phyloP scores from a whole-genome alignment of 2,888 invertebrate genomes.

The Didymodactylos carnosus region DNA sequence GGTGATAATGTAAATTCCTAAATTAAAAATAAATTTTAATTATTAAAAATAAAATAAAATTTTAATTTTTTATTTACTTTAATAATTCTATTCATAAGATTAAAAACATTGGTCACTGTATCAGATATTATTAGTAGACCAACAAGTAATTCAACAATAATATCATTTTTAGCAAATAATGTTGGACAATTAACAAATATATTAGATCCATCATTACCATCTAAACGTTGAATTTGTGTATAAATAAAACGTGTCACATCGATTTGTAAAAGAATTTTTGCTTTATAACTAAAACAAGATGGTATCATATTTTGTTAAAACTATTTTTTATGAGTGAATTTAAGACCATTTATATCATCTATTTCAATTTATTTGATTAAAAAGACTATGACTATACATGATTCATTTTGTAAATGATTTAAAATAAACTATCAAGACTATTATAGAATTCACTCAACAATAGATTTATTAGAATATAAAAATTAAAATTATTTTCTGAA shows the following conservation, averaged over 20 bases:
- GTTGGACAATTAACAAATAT: slow-evolving; percentile 18
- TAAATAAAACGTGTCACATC: neutral
- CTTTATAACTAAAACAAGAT: neutral
- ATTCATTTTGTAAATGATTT: no score
- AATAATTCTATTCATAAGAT: neutral
- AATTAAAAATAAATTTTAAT: neutral
- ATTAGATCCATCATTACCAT: neutral
- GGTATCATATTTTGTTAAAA: neutral
- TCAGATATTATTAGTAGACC: neutral
- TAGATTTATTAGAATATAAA: no score
- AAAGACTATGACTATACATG: no score
- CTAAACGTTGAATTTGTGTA: neutral
- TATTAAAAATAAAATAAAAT: neutral
- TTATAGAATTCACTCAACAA: no score
- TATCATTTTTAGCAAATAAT: slow-evolving; percentile 23
- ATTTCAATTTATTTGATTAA: no score
- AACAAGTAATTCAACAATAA: neutral
- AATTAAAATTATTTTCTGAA: no score
- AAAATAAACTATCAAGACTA: no score
- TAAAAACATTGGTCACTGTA: neutral
- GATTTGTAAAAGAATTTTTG: neutral
- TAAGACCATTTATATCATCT: no score
- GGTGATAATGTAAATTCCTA: neutral
- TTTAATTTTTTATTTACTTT: neutral
- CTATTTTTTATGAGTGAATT: neutral